phyloP scores from a whole-genome alignment of 2,888 invertebrate species.

The Tenthredo scrophulariae region DNA sequence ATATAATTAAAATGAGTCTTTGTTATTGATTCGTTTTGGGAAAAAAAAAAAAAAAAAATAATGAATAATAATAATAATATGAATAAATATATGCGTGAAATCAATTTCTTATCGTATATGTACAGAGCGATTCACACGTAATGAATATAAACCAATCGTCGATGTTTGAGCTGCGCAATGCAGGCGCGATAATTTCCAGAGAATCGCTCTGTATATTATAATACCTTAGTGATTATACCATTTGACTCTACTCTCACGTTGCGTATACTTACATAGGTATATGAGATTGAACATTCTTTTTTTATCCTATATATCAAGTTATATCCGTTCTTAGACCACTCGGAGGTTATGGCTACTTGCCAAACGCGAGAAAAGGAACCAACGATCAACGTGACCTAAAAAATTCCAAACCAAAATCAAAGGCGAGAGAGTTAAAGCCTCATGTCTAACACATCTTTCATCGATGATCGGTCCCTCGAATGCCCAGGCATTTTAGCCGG shows the following conservation, averaged over 20 bases:
- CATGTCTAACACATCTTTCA: neutral
- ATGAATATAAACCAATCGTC: no score
- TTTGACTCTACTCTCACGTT: neutral
- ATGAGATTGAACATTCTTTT: neutral
- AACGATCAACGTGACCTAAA: constrained; percentile 68
- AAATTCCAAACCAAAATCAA: constrained; percentile 63
- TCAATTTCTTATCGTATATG: no score
- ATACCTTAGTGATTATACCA: neutral
- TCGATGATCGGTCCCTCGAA: neutral
- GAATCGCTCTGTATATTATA: no score
- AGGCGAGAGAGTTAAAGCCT: neutral
- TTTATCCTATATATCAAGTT: neutral
- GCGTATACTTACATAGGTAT: neutral
- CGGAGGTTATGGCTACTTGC: constrained; percentile 31
- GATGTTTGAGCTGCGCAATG: no score
- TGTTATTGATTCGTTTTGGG: neutral
- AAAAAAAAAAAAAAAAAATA: no score
- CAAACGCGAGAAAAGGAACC: neutral
- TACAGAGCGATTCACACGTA: no score
- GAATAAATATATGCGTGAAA: neutral
- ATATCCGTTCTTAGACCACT: constrained; percentile 40
- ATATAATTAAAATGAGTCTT: no score
- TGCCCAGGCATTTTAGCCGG: neutral
- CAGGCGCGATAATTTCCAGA: no score
- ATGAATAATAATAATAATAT: neutral